Conservation (phyloP, 2,888 invertebrate species). For the Lysandra coridon region DNA sequence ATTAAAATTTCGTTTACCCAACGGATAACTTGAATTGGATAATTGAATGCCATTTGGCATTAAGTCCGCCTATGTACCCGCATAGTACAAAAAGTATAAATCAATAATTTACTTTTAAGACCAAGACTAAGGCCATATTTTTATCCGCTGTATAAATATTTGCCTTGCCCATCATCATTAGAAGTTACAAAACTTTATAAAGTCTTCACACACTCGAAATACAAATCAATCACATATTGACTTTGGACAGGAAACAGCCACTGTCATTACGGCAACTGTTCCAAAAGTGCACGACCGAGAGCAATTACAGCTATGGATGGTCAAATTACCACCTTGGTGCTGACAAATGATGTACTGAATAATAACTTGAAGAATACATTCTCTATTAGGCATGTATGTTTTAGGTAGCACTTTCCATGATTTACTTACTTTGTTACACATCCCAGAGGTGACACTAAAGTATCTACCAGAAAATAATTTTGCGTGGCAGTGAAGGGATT, state of each 20-base stretch:
- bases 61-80: no score
- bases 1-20: no score
- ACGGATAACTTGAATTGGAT: no score
- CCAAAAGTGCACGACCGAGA: slow-evolving; percentile 68
- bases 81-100: no score
- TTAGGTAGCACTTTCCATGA: background rate
- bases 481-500: background rate
- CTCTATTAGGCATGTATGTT: background rate
- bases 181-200: background rate
- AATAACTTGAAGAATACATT: slow-evolving; percentile 10
- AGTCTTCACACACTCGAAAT: background rate
- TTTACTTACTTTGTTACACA: no score
- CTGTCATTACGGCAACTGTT: slow-evolving; percentile 79
- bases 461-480: background rate
- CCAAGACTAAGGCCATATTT: no score
- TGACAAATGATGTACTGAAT: slow-evolving; percentile 3
- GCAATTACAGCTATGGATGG: slow-evolving; percentile 63
- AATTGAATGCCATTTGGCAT: no score
- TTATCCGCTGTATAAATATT: background rate
- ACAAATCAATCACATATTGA: slow-evolving; percentile 12
- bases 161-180: background rate
- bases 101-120: no score
- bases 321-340: background rate
- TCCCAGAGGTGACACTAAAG: background rate
- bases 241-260: slow-evolving; percentile 67